Evolutionary conservation across 2,888 invertebrate genomes (phyloP).

Genomic region (Dendrolimus pini): DNA sequence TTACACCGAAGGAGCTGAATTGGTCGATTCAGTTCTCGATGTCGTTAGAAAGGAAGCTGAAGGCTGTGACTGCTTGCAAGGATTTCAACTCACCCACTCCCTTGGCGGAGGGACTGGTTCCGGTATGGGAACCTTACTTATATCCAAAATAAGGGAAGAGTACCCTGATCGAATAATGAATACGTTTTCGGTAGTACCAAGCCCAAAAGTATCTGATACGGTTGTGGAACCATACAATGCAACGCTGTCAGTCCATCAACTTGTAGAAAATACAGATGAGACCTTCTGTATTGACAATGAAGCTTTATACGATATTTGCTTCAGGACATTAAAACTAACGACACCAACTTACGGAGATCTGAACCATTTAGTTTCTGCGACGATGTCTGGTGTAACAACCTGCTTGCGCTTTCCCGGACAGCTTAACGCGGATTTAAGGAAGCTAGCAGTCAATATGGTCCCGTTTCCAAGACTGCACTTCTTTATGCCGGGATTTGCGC

Average conservation of each 20-base stretch:
- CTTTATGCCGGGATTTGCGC: slow-evolving; percentile 78
- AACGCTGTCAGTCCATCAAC: slow-evolving; percentile 78
- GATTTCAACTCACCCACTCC: slow-evolving; percentile 81
- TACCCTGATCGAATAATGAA: slow-evolving; percentile 83
- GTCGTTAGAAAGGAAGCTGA: slow-evolving; percentile 78
- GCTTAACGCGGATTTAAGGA: slow-evolving; percentile 83
- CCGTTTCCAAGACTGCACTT: slow-evolving; percentile 85
- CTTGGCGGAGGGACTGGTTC: slow-evolving; percentile 85
- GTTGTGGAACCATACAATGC: slow-evolving; percentile 82
- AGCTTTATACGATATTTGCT: slow-evolving; percentile 86
- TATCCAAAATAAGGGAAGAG: slow-evolving; percentile 82
- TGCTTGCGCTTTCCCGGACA: slow-evolving; percentile 61
- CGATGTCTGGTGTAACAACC: slow-evolving; percentile 63
- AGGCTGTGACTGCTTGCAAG: slow-evolving; percentile 80
- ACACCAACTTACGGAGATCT: slow-evolving; percentile 87
- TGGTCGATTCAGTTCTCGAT: slow-evolving; percentile 76
- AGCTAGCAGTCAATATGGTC: slow-evolving; percentile 62
- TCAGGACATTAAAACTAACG: slow-evolving; percentile 81
- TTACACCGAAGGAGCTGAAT: slow-evolving; percentile 81
- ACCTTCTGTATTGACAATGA: slow-evolving; percentile 85
- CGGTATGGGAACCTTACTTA: slow-evolving; percentile 82
- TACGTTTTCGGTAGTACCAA: slow-evolving; percentile 82
- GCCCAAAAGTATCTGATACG: slow-evolving; percentile 85
- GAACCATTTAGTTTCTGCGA: slow-evolving; percentile 68
- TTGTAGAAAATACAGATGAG: slow-evolving; percentile 81